These are phyloP conservation scores for Phalacrocorax aristotelis DNA, from an alignment of 2,113 vertebrate species.

Conservation along the genomic window DNA sequence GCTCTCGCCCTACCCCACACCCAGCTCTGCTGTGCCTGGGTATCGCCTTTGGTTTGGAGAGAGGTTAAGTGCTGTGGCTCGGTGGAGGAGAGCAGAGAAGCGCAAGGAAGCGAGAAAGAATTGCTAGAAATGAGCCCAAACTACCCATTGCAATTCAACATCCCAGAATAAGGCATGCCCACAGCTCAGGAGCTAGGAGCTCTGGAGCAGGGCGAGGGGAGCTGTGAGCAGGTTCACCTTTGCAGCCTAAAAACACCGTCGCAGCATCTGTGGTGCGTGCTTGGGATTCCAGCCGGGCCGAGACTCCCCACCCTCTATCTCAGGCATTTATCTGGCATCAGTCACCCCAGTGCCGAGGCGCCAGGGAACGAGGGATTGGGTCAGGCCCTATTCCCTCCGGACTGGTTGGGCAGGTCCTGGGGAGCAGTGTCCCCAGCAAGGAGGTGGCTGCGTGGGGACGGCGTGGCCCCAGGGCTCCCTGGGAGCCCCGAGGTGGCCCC, in stretches of 20 bases:
- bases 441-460: neutral
- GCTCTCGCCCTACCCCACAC: neutral
- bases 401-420: constrained; percentile 24
- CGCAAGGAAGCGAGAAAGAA: neutral
- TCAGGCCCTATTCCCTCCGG: neutral
- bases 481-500: neutral
- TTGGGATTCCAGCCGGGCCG: constrained; percentile 22
- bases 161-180: fast-evolving
- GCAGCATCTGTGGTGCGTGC: neutral
- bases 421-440: neutral
- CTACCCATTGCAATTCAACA: neutral
- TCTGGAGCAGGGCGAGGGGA: neutral
- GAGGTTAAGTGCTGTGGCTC: neutral
- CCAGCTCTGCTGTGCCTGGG: fast-evolving
- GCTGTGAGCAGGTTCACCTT: neutral
- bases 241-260: neutral
- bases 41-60: neutral
- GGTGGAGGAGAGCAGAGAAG: neutral
- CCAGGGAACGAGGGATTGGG: neutral
- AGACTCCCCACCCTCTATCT: constrained; percentile 54
- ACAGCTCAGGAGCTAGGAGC: neutral
- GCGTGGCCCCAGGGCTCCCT: neutral
- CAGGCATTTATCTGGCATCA: constrained; percentile 63
- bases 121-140: neutral
- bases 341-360: constrained; percentile 40